Base-by-base conservation (phyloP, 2,888 invertebrate genomes). In the Allacma fusca region DNA sequence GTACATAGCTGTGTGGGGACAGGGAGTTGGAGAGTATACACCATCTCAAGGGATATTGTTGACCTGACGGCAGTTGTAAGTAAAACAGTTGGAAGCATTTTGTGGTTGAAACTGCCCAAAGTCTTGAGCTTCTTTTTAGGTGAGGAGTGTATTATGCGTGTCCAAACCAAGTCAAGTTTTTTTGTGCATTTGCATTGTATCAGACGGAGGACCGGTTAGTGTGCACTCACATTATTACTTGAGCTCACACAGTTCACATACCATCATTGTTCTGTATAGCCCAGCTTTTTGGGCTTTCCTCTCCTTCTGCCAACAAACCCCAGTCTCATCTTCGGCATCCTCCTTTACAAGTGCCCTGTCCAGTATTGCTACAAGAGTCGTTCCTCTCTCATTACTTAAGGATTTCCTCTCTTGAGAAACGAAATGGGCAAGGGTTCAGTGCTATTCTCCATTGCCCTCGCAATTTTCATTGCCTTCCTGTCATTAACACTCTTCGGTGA, bases 401-500 rank as follows among this genome's bases (percentile, higher is more conserved):
- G n/a, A n/a, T n/a, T n/a, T n/a, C n/a, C 50, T 50, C 2, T 50
- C n/a, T 16, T 12, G 16, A 50, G 50, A 50, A 50, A 1, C 19
- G 50, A 50, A 50, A 64, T 75, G 44, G 64, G 64, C 13, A 44
- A 40, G 44, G 16, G n/a, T 24, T 23, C 43, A 26, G 73, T 64
- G 24, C 29, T 62, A 0, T 2, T 26, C 12, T 65, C 43, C 21
- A 40, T 75, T 16, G 65, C 43, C 34, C 21, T 67, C 1, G 67
- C 67, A n/a, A 67, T 75, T 21, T 44, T 67, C 43, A 24, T 44
- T 19, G 65, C 23, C 43, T 75, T 40, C 44, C 34, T 75, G 23
- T 64, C 43, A 1, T 75, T 75, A 23, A 75, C 75, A 12, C 24
- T 70, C 12, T 75, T 78, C 13, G 44, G 69, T n/a, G 78, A 78